A percentile compares a stretch with the other conserved stretches of the same genome.
Conservation (phyloP, 2,113 vertebrate species). For the Oplegnathus fasciatus region DNA sequence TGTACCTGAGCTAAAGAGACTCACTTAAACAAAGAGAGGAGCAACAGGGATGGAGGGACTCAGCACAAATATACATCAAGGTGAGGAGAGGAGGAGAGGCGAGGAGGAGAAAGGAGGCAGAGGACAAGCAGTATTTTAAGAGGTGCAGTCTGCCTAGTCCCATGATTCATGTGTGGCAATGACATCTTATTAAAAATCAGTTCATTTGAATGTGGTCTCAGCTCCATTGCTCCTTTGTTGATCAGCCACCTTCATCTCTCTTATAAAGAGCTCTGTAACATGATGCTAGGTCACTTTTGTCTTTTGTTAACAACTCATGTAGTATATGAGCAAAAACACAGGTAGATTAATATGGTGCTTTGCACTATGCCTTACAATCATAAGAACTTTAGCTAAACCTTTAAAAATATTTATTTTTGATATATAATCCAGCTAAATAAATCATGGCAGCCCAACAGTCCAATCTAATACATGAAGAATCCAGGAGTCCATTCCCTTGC, state of each 20-base stretch:
- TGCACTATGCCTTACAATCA: not conserved
- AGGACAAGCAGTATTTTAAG: constrained; percentile 18
- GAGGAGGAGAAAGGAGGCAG: not conserved
- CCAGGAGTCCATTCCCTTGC: not conserved
- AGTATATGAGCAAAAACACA: not conserved
- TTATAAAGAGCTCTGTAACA: not conserved
- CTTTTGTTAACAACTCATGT: not conserved
- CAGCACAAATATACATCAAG: constrained; percentile 69
- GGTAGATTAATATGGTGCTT: not conserved
- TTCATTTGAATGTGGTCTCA: constrained; percentile 14
- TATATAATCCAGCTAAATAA: not conserved
- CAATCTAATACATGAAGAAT: not conserved
- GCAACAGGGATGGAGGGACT: constrained; percentile 62
- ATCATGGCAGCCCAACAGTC: not conserved
- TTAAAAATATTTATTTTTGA: not conserved
- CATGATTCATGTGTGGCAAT: constrained; percentile 24
- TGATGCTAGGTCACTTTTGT: not conserved
- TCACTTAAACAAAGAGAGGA: constrained; percentile 71
- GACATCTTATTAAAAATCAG: constrained; percentile 32
- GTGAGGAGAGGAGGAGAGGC: too few relatives aligned
- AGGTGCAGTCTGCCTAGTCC: constrained; percentile 18
- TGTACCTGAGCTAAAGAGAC: constrained; percentile 73
- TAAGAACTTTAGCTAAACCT: not conserved
- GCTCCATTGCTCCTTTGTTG: constrained; percentile 19
- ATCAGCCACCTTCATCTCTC: not conserved